phyloP scores from a whole-genome alignment of 2,888 invertebrate species.

The Theretra japonica region DNA sequence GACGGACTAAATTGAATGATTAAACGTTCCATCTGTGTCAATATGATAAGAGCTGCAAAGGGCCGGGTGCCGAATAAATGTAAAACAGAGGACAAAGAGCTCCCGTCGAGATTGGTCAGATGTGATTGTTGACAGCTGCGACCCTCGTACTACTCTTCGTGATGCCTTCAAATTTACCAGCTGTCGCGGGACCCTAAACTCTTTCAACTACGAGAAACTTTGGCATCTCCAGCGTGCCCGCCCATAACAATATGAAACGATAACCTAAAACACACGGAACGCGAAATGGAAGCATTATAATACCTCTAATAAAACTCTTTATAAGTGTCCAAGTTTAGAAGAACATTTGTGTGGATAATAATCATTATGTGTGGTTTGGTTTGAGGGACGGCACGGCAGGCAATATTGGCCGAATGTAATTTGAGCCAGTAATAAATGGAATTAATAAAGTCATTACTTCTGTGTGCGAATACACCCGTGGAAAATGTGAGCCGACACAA shows the following conservation, averaged over 20 bases:
- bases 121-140: conserved; percentile 63
- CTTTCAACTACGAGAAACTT: conserved; percentile 36
- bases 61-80: conserved; percentile 62
- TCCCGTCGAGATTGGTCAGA: conserved; percentile 62
- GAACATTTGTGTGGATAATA: conserved; percentile 35
- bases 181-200: conserved; percentile 45
- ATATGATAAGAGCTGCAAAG: conserved; percentile 77
- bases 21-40: conserved; percentile 73
- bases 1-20: conserved; percentile 70
- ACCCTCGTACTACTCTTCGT: conserved; percentile 50
- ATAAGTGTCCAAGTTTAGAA: conserved; percentile 37
- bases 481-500: background rate
- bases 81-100: conserved; percentile 71
- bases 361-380: conserved; percentile 15
- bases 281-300: conserved; percentile 27
- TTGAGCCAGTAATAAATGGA: conserved; percentile 8
- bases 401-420: background rate
- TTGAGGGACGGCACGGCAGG: conserved; percentile 4
- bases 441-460: background rate
- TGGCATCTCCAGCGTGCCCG: conserved; percentile 25
- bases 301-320: conserved; percentile 29
- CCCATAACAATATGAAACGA: conserved; percentile 28
- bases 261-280: conserved; percentile 26
- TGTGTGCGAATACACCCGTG: background rate
- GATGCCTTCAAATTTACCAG: conserved; percentile 50